A percentile compares a stretch with the other conserved stretches of the same genome.
Conservation (phyloP, 2,797 vertebrate species). For the Cossypha dichroa region DNA sequence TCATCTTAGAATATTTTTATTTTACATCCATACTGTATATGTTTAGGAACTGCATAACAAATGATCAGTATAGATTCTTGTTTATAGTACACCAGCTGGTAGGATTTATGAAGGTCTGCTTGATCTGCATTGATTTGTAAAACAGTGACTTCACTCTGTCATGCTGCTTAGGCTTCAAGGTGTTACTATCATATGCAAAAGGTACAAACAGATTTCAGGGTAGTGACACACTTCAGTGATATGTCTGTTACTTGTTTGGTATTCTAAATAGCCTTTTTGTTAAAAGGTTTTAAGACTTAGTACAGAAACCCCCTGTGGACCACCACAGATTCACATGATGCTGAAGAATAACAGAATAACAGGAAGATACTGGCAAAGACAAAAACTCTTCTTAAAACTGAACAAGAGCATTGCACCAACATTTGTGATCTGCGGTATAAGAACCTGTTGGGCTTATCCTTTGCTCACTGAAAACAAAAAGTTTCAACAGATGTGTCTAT, state of each 20-base stretch:
- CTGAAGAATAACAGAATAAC: not conserved
- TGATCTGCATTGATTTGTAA: not conserved
- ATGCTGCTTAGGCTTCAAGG: not conserved
- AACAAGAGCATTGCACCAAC: not conserved
- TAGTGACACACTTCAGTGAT: not conserved
- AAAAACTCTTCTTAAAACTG: not conserved
- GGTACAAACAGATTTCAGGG: not conserved
- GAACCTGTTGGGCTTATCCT: not conserved
- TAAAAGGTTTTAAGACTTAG: not conserved
- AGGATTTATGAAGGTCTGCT: not conserved
- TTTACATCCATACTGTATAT: not conserved
- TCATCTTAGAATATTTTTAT: not conserved
- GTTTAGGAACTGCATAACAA: not conserved
- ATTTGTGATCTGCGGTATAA: not conserved
- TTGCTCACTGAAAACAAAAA: not conserved
- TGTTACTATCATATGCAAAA: slow-evolving; percentile 19
- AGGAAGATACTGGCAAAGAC: not conserved
- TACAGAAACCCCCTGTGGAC: not conserved
- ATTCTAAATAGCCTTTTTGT: not conserved
- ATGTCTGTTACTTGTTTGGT: not conserved
- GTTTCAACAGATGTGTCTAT: not conserved
- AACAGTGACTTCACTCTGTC: not conserved
- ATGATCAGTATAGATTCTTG: not conserved
- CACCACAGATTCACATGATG: not conserved
- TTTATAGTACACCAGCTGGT: not conserved